Percentiles rank a stretch among this genome's conserved stretches.
These are phyloP conservation scores for Hololepta plana DNA, from an alignment of 2,888 invertebrate species.

Conservation along the genomic window DNA sequence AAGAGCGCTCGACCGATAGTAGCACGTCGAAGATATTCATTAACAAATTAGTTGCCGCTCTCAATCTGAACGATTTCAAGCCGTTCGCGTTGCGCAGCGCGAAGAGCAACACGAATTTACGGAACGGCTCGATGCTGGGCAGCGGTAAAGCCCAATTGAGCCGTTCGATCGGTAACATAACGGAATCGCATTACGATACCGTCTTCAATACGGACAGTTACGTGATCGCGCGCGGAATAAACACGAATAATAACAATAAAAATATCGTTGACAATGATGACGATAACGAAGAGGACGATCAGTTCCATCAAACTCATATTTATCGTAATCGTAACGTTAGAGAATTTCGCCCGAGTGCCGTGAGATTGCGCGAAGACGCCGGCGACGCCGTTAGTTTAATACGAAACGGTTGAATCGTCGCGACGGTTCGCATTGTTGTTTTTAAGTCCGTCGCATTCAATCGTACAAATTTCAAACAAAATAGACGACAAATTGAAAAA, in stretches of 20 bases:
- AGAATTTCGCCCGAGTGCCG: neutral
- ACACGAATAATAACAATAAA: slow-evolving; percentile 17
- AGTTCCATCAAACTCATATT: slow-evolving; percentile 11
- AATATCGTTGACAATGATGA: slow-evolving; percentile 14
- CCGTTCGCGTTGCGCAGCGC: too few relatives aligned
- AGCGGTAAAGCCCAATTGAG: too few relatives aligned
- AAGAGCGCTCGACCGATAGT: slow-evolving; percentile 3
- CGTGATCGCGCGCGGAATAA: slow-evolving; percentile 24
- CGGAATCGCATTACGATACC: slow-evolving; percentile 33
- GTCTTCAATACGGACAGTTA: slow-evolving; percentile 31
- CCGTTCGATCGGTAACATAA: slow-evolving; percentile 28
- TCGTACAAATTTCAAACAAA: too few relatives aligned
- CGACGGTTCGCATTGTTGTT: too few relatives aligned
- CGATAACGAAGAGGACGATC: slow-evolving; percentile 13
- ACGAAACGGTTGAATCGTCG: too few relatives aligned
- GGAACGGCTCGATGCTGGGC: too few relatives aligned
- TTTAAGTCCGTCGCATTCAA: too few relatives aligned
- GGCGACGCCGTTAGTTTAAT: too few relatives aligned
- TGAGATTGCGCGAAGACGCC: too few relatives aligned
- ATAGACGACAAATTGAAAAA: too few relatives aligned
- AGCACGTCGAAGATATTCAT: slow-evolving; percentile 19
- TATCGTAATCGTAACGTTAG: neutral
- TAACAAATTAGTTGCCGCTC: slow-evolving; percentile 22
- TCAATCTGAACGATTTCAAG: slow-evolving; percentile 20
- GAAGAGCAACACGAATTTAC: too few relatives aligned